These are phyloP conservation scores for Cirrhinus molitorella DNA, from an alignment of 2,797 vertebrate genomes.

Conservation along the genomic window DNA sequence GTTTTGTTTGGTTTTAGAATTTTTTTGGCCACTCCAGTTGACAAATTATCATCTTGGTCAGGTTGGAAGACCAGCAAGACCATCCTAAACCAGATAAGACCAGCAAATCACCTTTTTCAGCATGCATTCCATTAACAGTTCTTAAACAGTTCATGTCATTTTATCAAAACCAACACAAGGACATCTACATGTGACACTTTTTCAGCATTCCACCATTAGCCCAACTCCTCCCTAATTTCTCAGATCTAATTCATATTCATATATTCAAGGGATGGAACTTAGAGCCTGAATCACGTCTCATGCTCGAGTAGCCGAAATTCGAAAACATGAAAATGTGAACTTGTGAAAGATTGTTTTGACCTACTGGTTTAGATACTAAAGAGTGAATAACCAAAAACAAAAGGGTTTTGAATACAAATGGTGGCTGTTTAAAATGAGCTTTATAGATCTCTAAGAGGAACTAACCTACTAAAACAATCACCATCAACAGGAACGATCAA, in stretches of 20 bases:
- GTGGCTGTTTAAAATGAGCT: conserved; percentile 2
- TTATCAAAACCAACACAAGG: background rate
- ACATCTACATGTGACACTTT: background rate
- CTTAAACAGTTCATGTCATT: background rate
- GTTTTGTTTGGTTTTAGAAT: background rate
- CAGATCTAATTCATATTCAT: background rate
- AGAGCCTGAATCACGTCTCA: background rate
- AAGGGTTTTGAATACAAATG: conserved; percentile 42
- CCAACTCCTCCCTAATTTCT: background rate
- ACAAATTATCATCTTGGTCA: background rate
- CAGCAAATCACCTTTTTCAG: conserved; percentile 1
- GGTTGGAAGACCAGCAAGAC: background rate
- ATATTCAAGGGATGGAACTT: background rate
- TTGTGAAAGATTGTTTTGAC: background rate
- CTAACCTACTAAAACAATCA: conserved; percentile 35
- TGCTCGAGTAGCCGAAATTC: background rate
- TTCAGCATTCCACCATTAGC: background rate
- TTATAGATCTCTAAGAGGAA: conserved; percentile 7
- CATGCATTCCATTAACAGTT: background rate
- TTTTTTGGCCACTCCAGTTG: background rate
- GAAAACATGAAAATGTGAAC: no score
- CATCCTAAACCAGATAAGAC: conserved; percentile 7
- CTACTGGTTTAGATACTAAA: background rate
- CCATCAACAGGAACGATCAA: conserved; percentile 42
- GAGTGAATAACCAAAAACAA: conserved; percentile 7